phyloP scores from a whole-genome alignment of 2,113 vertebrate genomes.

The Suricata suricatta region DNA sequence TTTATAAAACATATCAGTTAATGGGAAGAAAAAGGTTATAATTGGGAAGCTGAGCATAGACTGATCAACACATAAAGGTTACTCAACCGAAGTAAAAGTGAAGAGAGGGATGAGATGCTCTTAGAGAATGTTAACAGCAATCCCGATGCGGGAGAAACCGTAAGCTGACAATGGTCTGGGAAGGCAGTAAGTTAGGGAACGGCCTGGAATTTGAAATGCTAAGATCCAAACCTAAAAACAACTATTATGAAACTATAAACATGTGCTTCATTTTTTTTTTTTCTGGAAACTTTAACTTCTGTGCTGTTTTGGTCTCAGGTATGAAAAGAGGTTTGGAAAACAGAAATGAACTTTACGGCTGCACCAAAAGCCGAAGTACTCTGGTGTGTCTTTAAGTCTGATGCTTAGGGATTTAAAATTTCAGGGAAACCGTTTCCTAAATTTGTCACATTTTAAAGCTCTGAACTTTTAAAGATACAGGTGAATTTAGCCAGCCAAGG shows the following conservation, averaged over 20 bases:
- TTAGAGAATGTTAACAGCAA: neutral
- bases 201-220: neutral
- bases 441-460: neutral
- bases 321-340: slow-evolving; percentile 5
- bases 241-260: neutral
- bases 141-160: neutral
- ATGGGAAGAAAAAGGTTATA: slow-evolving; percentile 35
- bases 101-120: neutral
- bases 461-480: neutral
- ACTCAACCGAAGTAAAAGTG: neutral
- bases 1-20: slow-evolving; percentile 44
- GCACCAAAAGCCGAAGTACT: neutral
- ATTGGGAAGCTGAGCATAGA: slow-evolving; percentile 1
- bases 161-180: neutral
- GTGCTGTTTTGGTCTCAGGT: slow-evolving; percentile 9
- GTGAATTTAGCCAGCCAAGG: neutral
- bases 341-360: neutral
- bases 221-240: slow-evolving; percentile 26
- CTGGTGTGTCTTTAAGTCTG: neutral
- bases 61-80: neutral
- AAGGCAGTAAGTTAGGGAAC: neutral
- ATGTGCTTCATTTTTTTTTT: neutral
- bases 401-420: neutral
- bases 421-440: neutral
- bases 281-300: neutral